phyloP scores from a whole-genome alignment of 92 coral and sea anemone species.

The Epizoanthus stellaris region DNA sequence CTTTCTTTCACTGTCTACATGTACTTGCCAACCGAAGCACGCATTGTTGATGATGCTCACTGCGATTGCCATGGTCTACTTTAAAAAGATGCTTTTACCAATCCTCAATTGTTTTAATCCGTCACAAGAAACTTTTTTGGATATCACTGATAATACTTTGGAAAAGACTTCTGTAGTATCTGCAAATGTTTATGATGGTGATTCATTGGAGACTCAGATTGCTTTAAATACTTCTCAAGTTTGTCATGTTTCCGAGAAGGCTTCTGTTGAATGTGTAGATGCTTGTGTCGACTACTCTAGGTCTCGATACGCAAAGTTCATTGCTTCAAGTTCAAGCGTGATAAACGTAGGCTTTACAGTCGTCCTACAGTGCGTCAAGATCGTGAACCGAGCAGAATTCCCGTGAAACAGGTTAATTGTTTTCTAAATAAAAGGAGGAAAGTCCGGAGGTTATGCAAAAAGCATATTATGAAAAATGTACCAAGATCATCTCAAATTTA shows the following conservation, averaged over 20 bases:
- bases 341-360: no score
- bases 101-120: no score
- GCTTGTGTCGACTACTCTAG: background rate
- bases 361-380: background rate
- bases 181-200: background rate
- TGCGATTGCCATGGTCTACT: no score
- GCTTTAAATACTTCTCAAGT: background rate
- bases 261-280: background rate
- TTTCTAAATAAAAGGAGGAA: background rate
- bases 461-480: background rate
- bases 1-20: no score
- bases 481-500: background rate
- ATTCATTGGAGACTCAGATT: background rate
- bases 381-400: background rate
- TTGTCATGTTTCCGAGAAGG: no score
- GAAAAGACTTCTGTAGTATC: no score
- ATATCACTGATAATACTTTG: no score
- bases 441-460: background rate
- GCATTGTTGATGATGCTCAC: no score
- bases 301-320: background rate
- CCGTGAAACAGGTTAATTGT: no score
- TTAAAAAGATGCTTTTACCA: no score
- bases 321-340: background rate
- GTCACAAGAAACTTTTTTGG: no score
- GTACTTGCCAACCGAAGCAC: no score